A percentile compares a stretch with the other conserved stretches of the same genome.
Conservation (phyloP, 1,140 invertebrate genomes). For the Zaprionus nigranus region DNA sequence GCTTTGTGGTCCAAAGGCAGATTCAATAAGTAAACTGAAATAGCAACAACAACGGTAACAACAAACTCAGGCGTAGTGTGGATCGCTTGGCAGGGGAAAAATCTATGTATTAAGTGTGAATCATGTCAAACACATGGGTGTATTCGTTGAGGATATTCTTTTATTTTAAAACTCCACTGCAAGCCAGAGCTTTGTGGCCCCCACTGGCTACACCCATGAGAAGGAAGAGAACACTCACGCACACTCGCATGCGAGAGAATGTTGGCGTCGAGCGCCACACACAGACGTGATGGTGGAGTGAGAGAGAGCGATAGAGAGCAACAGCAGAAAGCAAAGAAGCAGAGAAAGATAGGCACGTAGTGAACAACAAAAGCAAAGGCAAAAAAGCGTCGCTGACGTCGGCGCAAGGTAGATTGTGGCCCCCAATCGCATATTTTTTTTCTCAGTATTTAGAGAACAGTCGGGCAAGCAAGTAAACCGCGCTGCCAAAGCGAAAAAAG, state of each 20-base stretch:
- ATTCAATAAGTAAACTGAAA: constrained; percentile 24
- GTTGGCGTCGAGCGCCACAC: constrained; percentile 36
- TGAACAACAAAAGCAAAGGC: constrained; percentile 49
- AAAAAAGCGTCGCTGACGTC: constrained; percentile 43
- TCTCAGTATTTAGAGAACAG: constrained; percentile 57
- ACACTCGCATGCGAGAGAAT: constrained; percentile 26
- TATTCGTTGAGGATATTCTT: neutral
- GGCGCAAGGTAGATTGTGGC: constrained; percentile 49
- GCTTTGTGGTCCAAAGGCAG: constrained; percentile 2
- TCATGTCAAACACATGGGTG: neutral
- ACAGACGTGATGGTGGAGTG: constrained; percentile 24
- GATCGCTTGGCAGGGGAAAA: constrained; percentile 6
- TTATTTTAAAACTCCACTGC: neutral
- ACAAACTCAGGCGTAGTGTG: neutral
- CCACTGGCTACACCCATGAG: neutral
- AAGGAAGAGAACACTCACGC: neutral
- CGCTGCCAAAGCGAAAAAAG: constrained; percentile 39
- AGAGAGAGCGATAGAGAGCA: constrained; percentile 41
- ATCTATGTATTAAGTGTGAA: neutral
- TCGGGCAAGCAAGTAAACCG: constrained; percentile 53
- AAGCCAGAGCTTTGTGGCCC: neutral
- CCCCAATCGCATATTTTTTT: constrained; percentile 45
- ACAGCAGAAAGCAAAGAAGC: constrained; percentile 27
- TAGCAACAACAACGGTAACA: constrained; percentile 18
- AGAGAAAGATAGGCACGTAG: constrained; percentile 48